These are phyloP conservation scores for Scopus umbretta DNA, from an alignment of 2,113 vertebrate species.

Conservation along the genomic window DNA sequence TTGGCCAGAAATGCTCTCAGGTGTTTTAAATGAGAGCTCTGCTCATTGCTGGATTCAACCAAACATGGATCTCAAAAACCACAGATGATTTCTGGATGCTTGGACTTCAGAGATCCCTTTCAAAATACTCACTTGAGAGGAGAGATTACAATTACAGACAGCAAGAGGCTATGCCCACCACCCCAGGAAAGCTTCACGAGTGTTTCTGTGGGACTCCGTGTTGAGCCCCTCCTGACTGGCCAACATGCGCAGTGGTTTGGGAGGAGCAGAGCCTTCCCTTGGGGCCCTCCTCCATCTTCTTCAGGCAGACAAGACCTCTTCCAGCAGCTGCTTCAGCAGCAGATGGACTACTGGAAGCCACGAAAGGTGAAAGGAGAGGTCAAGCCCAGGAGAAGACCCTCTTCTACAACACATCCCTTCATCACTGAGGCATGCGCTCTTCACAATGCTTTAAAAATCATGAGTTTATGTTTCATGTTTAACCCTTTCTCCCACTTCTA, in stretches of 20 bases:
- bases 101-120: background rate
- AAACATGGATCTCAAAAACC: background rate
- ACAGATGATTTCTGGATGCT: background rate
- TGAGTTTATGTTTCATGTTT: background rate
- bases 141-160: background rate
- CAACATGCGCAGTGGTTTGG: accelerated
- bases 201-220: background rate
- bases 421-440: background rate
- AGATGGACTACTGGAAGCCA: background rate
- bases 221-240: background rate
- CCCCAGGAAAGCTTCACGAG: background rate
- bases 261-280: background rate
- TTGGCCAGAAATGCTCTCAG: background rate
- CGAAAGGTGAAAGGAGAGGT: background rate
- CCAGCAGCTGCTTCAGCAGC: background rate
- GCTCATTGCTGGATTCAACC: background rate
- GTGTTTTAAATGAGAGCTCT: background rate
- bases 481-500: background rate
- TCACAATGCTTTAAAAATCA: background rate
- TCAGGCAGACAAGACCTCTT: background rate
- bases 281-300: background rate
- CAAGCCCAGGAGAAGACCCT: background rate
- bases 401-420: background rate
- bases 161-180: background rate
- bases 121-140: background rate